Evolutionary conservation across 2,113 vertebrate species (phyloP).

Genomic region (Talpa occidentalis): DNA sequence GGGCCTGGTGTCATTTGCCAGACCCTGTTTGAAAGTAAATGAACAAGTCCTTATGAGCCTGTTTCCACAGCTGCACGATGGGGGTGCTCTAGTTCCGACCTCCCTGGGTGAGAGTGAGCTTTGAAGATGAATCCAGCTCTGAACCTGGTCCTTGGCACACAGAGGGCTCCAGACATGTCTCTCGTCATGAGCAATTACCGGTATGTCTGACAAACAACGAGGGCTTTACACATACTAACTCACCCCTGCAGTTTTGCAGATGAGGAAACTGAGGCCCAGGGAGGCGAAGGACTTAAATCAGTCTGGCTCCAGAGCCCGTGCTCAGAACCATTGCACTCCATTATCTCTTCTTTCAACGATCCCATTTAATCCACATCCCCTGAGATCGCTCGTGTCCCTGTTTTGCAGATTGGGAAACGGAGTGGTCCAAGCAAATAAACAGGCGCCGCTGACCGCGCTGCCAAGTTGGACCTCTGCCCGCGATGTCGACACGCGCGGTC

Average conservation of each 20-base stretch:
- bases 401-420: not conserved
- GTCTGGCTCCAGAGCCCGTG: not conserved
- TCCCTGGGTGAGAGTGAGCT: not conserved
- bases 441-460: not conserved
- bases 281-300: not conserved
- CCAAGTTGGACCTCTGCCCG: constrained; percentile 53
- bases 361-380: not conserved
- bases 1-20: not conserved
- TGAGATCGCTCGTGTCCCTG: not conserved
- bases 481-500: not conserved
- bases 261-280: not conserved
- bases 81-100: not conserved
- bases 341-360: not conserved
- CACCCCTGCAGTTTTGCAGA: not conserved
- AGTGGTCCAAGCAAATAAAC: constrained; percentile 11
- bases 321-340: not conserved
- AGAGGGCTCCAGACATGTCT: not conserved
- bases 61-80: not conserved
- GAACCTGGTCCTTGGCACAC: not conserved
- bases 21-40: not conserved
- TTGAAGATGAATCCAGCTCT: not conserved
- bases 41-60: not conserved
- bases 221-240: constrained; percentile 1
- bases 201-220: not conserved
- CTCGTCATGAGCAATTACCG: not conserved